phyloP scores from a whole-genome alignment of 2,113 vertebrate genomes.

The Lasiurus borealis region DNA sequence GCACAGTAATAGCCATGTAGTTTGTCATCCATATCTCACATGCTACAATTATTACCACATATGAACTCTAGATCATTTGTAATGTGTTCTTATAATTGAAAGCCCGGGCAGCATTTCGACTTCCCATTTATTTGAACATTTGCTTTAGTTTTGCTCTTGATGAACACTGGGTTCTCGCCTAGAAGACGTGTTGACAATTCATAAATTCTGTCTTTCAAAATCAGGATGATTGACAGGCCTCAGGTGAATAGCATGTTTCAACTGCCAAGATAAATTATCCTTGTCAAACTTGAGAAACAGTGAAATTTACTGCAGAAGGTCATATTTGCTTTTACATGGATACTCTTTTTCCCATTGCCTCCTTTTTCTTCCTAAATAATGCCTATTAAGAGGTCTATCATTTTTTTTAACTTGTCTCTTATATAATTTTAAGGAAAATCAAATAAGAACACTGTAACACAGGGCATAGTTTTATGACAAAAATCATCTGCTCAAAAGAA shows the following conservation, averaged over 20 bases:
- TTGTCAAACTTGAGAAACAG: conserved; percentile 42
- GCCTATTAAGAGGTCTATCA: not conserved
- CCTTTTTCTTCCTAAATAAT: not conserved
- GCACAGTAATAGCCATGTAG: not conserved
- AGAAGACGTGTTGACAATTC: conserved; percentile 74
- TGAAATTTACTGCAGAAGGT: conserved; percentile 62
- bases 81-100: not conserved
- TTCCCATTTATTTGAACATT: conserved; percentile 52
- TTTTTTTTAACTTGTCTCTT: not conserved
- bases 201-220: conserved; percentile 68
- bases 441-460: not conserved
- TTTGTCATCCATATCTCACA: not conserved
- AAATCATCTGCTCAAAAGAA: conserved; percentile 34
- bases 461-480: not conserved
- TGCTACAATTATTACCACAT: not conserved
- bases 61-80: not conserved
- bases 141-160: conserved; percentile 57
- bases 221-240: conserved; percentile 80
- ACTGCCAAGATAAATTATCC: conserved; percentile 31
- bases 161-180: not conserved
- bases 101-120: not conserved
- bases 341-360: not conserved
- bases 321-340: not conserved
- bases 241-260: conserved; percentile 62
- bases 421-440: not conserved